These are phyloP conservation scores for Limnephilus auricula DNA, from an alignment of 2,888 invertebrate species.

Conservation along the genomic window DNA sequence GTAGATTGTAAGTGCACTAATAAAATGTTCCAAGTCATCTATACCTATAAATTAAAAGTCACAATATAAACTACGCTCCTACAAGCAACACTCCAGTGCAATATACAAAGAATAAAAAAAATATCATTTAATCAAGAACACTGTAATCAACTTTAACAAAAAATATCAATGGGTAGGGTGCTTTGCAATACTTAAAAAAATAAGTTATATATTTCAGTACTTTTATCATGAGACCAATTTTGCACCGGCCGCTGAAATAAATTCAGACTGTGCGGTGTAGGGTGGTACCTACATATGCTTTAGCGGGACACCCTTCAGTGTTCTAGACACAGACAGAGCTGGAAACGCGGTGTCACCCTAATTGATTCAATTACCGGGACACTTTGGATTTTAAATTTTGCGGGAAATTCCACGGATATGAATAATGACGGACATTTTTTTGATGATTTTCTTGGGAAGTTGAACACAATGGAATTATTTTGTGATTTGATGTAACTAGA, in stretches of 20 bases:
- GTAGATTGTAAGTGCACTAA: too few relatives aligned
- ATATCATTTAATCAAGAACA: background rate
- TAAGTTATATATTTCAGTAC: background rate
- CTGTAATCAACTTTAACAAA: background rate
- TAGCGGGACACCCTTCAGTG: background rate
- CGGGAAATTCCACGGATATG: background rate
- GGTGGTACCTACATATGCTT: background rate
- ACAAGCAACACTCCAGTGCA: background rate
- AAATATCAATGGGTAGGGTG: background rate
- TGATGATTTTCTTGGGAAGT: background rate
- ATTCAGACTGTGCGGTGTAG: background rate
- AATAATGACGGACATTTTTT: background rate
- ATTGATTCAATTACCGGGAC: conserved; percentile 30
- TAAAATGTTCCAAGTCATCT: too few relatives aligned
- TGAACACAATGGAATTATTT: background rate
- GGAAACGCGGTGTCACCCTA: conserved; percentile 32
- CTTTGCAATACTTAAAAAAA: background rate
- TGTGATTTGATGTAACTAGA: background rate
- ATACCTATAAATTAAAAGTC: too few relatives aligned
- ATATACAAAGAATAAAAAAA: background rate
- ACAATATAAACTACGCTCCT: too few relatives aligned
- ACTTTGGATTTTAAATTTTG: background rate
- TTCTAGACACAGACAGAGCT: background rate
- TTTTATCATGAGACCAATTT: conserved; percentile 4
- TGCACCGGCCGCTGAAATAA: background rate